Conservation (phyloP, 2,113 vertebrate genomes). For the Willisornis vidua region DNA sequence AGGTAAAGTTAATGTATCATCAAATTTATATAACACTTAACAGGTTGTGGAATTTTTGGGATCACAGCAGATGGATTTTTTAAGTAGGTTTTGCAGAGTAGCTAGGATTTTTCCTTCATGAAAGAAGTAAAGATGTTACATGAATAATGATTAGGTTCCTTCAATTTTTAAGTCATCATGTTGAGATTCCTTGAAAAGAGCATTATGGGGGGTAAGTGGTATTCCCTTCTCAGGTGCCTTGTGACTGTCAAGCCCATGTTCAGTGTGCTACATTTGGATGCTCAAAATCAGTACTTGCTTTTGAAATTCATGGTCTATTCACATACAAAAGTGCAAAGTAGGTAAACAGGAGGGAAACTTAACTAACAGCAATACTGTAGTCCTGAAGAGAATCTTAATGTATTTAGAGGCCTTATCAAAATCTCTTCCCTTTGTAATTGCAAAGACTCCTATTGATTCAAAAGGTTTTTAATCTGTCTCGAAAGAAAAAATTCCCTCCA, state of each 20-base stretch:
- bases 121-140: not conserved
- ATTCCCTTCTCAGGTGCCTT: not conserved
- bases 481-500: not conserved
- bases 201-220: not conserved
- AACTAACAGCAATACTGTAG: not conserved
- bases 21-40: not conserved
- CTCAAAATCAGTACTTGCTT: not conserved
- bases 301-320: not conserved
- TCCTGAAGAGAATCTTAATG: not conserved
- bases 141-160: not conserved
- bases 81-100: not conserved
- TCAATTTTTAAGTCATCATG: not conserved
- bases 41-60: not conserved
- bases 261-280: not conserved
- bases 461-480: not conserved
- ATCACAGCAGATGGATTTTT: not conserved
- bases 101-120: not conserved
- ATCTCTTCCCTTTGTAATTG: not conserved
- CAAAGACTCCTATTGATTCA: not conserved
- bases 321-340: not conserved
- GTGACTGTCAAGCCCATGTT: not conserved
- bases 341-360: not conserved
- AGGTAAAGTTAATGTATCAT: constrained; percentile 79
- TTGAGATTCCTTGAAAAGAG: not conserved
- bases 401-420: not conserved